Conservation (phyloP, 2,888 invertebrate genomes). For the Caenorhabditis angaria region DNA sequence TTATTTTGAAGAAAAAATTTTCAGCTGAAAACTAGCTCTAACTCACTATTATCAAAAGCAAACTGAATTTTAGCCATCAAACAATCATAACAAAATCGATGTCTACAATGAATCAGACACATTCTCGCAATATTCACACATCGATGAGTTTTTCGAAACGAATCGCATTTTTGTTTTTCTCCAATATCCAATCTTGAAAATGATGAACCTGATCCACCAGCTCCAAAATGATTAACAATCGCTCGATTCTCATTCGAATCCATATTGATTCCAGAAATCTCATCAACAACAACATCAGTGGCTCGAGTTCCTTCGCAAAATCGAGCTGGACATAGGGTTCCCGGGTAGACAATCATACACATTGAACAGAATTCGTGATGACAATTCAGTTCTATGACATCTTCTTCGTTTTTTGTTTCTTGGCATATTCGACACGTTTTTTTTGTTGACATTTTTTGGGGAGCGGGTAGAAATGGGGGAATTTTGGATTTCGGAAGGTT, state of each 20-base stretch:
- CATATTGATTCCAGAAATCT: conserved; percentile 42
- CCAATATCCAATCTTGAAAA: conserved; percentile 31
- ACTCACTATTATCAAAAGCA: conserved; percentile 32
- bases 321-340: conserved; percentile 43
- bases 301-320: conserved; percentile 49
- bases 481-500: too few relatives aligned
- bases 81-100: conserved; percentile 57
- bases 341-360: conserved; percentile 39
- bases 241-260: conserved; percentile 16
- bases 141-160: conserved; percentile 23
- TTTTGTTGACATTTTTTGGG: too few relatives aligned
- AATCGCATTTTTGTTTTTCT: conserved; percentile 39
- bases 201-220: conserved; percentile 41
- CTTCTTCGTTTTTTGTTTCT: conserved; percentile 39
- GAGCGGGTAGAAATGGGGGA: too few relatives aligned
- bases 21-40: too few relatives aligned
- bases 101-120: conserved; percentile 54
- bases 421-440: conserved; percentile 41
- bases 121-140: conserved; percentile 58
- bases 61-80: conserved; percentile 37
- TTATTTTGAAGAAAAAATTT: too few relatives aligned
- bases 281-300: conserved; percentile 54
- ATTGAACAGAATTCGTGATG: conserved; percentile 48
- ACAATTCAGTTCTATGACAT: conserved; percentile 49
- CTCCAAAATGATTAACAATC: too few relatives aligned